A percentile compares a stretch with the other conserved stretches of the same genome.
Evolutionary conservation across 2,797 vertebrate species (phyloP).

Genomic region (Meriones psammophilus): DNA sequence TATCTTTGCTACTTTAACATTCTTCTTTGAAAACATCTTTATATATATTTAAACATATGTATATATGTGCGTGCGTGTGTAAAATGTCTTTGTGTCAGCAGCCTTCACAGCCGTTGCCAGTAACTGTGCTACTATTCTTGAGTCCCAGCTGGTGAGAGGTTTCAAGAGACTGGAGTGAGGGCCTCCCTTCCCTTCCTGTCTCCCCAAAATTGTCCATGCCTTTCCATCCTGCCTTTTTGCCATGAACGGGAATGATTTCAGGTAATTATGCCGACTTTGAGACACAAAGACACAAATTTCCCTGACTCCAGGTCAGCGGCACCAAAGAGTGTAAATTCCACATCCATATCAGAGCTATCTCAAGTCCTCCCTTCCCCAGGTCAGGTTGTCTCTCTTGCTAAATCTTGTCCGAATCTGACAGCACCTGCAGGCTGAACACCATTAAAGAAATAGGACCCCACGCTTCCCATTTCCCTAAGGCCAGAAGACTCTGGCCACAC

Average conservation of each 20-base stretch:
- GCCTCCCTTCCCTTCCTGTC: neutral
- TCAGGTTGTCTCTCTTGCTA: neutral
- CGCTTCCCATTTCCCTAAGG: neutral
- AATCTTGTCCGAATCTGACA: constrained; percentile 27
- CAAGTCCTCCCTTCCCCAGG: neutral
- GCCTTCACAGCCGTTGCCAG: neutral
- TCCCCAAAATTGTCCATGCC: neutral
- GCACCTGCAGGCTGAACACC: neutral
- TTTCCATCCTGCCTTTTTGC: neutral
- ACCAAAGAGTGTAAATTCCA: neutral
- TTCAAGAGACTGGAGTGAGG: neutral
- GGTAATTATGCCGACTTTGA: neutral
- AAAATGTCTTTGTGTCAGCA: neutral
- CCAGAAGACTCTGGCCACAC: neutral
- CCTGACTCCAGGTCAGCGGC: neutral
- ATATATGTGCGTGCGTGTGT: too few species aligned
- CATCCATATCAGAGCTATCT: neutral
- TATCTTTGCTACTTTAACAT: neutral
- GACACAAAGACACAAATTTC: neutral
- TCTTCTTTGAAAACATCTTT: neutral
- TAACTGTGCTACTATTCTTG: neutral
- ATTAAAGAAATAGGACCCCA: neutral
- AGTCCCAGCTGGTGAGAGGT: neutral
- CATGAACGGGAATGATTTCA: neutral
- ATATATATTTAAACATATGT: too few species aligned